phyloP scores from a whole-genome alignment of 2,113 vertebrate genomes.

The Neogobius melanostomus region DNA sequence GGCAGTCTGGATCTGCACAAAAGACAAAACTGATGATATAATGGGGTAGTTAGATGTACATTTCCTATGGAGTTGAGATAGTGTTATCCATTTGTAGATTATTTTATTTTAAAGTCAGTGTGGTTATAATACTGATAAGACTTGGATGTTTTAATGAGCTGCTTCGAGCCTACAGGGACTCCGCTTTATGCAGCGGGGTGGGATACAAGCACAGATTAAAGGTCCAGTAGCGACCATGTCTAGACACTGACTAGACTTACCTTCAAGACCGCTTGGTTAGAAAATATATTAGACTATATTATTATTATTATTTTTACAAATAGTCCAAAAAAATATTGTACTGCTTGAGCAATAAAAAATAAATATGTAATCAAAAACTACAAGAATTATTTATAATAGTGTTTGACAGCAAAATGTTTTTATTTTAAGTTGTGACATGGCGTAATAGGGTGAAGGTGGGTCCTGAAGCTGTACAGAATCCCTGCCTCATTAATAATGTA shows the following conservation, averaged over 20 bases:
- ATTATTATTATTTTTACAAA: too few relatives aligned
- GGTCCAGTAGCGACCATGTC: neutral
- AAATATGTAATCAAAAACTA: too few relatives aligned
- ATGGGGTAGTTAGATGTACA: slow-evolving; percentile 12
- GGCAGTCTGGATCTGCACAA: slow-evolving; percentile 16
- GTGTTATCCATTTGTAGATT: slow-evolving; percentile 2
- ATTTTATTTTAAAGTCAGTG: neutral
- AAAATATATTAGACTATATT: too few relatives aligned
- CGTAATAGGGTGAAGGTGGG: too few relatives aligned
- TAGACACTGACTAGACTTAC: slow-evolving; percentile 3
- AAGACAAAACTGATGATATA: slow-evolving; percentile 14
- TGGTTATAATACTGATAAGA: neutral
- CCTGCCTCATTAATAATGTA: too few relatives aligned
- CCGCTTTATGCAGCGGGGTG: neutral
- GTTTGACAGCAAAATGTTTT: too few relatives aligned
- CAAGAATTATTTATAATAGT: too few relatives aligned
- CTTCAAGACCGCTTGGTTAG: too few relatives aligned
- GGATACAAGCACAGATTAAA: neutral
- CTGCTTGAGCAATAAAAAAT: too few relatives aligned
- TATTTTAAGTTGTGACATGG: too few relatives aligned
- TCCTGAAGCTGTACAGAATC: too few relatives aligned
- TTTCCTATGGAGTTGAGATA: neutral
- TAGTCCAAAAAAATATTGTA: too few relatives aligned
- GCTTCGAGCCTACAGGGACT: neutral
- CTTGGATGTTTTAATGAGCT: neutral